Conservation (phyloP, 1,140 invertebrate genomes). For the Semibalanus balanoides region DNA sequence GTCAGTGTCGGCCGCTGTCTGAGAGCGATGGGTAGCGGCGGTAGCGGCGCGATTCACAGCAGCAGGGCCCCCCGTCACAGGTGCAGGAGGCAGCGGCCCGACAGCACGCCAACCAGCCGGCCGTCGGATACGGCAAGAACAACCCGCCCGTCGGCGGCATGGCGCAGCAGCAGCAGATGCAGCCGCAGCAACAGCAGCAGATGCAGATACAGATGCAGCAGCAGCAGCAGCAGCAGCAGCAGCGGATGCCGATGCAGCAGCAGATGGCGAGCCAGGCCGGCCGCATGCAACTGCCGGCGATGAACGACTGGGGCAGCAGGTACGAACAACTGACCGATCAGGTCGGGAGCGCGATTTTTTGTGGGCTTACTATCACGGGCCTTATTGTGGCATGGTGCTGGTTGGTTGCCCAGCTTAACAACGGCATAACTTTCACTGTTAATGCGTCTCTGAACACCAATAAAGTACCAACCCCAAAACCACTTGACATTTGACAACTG, state of each 20-base stretch:
- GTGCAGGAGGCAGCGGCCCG: conserved; percentile 76
- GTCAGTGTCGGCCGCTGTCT: no score
- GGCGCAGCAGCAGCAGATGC: conserved; percentile 19
- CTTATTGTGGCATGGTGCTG: no score
- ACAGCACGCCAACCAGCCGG: conserved; percentile 55
- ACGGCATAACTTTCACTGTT: no score
- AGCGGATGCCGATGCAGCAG: conserved; percentile 20
- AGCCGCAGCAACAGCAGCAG: not conserved
- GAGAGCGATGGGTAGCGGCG: no score
- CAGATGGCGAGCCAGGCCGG: conserved; percentile 15
- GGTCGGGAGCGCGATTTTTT: no score
- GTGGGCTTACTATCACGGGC: no score
- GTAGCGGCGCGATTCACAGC: not conserved
- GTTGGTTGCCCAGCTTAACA: no score
- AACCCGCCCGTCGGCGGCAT: conserved; percentile 36
- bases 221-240: conserved; percentile 8
- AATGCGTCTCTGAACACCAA: no score
- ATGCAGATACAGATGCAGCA: conserved; percentile 19
- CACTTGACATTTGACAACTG: no score
- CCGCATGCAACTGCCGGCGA: conserved; percentile 12
- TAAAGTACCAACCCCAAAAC: no score
- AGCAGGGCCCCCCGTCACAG: conserved; percentile 18
- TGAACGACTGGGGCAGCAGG: conserved; percentile 32
- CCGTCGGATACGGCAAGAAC: conserved; percentile 47
- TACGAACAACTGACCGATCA: no score